Percentiles rank a stretch among this genome's conserved stretches.
phyloP scores from a whole-genome alignment of 2,113 vertebrate species.

The mouse (Mus musculus) region DNA sequence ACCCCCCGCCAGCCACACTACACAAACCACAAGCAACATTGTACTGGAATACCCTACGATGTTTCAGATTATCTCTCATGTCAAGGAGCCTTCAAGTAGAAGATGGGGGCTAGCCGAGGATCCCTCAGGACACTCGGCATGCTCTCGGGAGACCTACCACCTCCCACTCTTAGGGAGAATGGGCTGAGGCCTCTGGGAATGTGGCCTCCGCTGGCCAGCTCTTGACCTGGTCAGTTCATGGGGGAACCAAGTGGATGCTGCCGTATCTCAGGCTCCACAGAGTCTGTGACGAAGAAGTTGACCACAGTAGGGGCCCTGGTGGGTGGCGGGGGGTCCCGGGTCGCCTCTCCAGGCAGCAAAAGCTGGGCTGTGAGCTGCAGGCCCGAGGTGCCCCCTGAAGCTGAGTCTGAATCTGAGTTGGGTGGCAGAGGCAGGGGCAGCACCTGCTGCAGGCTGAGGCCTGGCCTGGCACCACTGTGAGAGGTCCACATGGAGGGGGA shows the following conservation, averaged over 20 bases:
- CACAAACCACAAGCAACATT: not conserved
- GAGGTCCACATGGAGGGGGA: slow-evolving; percentile 96
- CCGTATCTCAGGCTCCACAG: slow-evolving; percentile 81
- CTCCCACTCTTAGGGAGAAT: not conserved
- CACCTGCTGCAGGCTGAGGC: slow-evolving; percentile 84
- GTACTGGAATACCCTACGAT: not conserved
- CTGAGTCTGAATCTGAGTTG: slow-evolving; percentile 75
- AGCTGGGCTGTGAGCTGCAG: slow-evolving; percentile 62
- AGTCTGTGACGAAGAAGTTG: slow-evolving; percentile 87
- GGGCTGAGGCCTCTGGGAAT: not conserved
- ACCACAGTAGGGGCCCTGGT: slow-evolving; percentile 78
- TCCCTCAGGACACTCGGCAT: not conserved
- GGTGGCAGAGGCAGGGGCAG: slow-evolving; percentile 86
- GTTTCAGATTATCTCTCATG: rapidly evolving
- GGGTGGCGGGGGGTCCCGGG: not conserved
- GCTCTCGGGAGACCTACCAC: not conserved
- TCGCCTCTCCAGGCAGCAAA: slow-evolving; percentile 13
- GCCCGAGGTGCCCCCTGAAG: slow-evolving; percentile 85
- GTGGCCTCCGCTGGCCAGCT: not conserved
- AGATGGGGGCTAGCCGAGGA: not conserved
- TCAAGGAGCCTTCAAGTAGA: not conserved
- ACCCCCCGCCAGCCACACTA: not conserved
- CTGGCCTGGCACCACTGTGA: slow-evolving; percentile 87
- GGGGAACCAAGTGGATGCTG: slow-evolving; percentile 84
- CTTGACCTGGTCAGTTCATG: slow-evolving; percentile 82